These are phyloP conservation scores for Parochlus steinenii DNA, from an alignment of 2,888 invertebrate genomes.

Conservation along the genomic window DNA sequence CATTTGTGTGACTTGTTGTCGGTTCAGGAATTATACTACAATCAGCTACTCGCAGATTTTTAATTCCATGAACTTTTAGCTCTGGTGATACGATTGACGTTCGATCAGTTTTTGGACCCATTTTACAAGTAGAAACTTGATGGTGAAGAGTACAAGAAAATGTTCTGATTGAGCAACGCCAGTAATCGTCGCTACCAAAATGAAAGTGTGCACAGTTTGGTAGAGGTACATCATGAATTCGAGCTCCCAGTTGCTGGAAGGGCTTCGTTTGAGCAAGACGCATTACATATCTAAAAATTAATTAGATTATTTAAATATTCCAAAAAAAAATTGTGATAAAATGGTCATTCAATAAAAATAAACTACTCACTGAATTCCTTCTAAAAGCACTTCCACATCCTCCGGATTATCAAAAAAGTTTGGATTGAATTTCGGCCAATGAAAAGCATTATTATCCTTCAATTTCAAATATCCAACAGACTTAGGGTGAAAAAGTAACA, in stretches of 20 bases:
- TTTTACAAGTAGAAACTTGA: slow-evolving; percentile 32
- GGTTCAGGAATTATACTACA: slow-evolving; percentile 50
- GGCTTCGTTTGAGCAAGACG: slow-evolving; percentile 34
- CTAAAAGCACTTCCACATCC: slow-evolving; percentile 36
- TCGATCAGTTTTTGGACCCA: slow-evolving; percentile 28
- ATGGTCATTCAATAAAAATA: no score
- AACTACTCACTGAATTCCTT: no score
- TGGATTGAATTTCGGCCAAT: slow-evolving; percentile 41
- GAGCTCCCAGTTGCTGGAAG: slow-evolving; percentile 39
- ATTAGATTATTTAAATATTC: no score
- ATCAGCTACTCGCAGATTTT: slow-evolving; percentile 46
- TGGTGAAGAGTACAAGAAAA: slow-evolving; percentile 29
- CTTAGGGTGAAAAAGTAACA: slow-evolving; percentile 50
- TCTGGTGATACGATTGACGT: slow-evolving; percentile 31
- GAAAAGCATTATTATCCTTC: slow-evolving; percentile 37
- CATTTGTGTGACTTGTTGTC: slow-evolving; percentile 47
- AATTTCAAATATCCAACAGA: slow-evolving; percentile 47
- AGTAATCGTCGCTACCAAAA: slow-evolving; percentile 29
- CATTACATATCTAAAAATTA: slow-evolving; percentile 32
- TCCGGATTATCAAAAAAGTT: slow-evolving; percentile 36
- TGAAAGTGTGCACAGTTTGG: slow-evolving; percentile 34
- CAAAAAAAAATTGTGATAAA: no score
- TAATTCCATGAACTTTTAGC: slow-evolving; percentile 38
- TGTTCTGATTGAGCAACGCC: slow-evolving; percentile 27
- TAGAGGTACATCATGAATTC: slow-evolving; percentile 33